A percentile compares a stretch with the other conserved stretches of the same genome.
phyloP scores from a whole-genome alignment of 1,140 invertebrate genomes.

The Sminthurinus signatus region DNA sequence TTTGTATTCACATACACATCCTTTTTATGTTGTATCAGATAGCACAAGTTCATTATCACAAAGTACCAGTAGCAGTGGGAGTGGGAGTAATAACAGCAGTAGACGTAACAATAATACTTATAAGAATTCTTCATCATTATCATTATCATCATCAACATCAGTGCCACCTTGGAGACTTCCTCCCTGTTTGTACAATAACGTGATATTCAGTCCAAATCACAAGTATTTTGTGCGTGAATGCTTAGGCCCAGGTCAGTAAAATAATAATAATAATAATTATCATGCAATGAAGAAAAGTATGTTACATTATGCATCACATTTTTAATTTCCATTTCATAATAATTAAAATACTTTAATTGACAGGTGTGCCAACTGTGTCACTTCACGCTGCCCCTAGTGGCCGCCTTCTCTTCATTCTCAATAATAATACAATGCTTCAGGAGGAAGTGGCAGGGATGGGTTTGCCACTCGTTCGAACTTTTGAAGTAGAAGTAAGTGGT shows the following conservation, averaged over 20 bases:
- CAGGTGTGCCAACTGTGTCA: conserved; percentile 52
- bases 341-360: too few species aligned
- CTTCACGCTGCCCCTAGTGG: conserved; percentile 38
- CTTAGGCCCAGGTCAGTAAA: conserved; percentile 61
- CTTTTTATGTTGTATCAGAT: too few species aligned
- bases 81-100: too few species aligned
- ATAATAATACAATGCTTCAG: conserved; percentile 47
- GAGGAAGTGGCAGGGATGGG: conserved; percentile 44
- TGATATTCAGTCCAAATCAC: conserved; percentile 42
- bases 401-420: conserved; percentile 45
- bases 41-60: too few species aligned
- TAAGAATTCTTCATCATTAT: not conserved
- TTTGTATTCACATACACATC: not conserved
- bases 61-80: too few species aligned
- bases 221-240: conserved; percentile 59
- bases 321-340: too few species aligned
- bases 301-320: too few species aligned
- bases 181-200: conserved; percentile 37
- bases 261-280: too few species aligned
- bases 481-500: conserved; percentile 52
- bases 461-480: conserved; percentile 45
- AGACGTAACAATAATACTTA: too few species aligned
- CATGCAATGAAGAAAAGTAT: too few species aligned
- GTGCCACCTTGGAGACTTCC: conserved; percentile 33
- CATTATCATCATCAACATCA: not conserved